phyloP scores from a whole-genome alignment of 2,113 vertebrate genomes.

The Lophotis ruficrista region DNA sequence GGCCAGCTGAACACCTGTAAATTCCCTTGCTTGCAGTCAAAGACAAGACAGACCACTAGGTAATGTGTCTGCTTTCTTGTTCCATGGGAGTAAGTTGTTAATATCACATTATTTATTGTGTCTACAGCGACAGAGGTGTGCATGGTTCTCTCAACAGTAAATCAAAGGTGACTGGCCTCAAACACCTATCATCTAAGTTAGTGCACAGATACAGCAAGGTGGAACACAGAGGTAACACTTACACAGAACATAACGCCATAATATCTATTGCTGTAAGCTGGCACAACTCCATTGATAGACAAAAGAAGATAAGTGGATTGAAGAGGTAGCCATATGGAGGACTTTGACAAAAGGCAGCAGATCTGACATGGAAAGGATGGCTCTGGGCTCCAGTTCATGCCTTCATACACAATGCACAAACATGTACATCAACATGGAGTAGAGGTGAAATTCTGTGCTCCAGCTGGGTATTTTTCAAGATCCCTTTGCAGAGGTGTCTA shows the following conservation, averaged over 20 bases:
- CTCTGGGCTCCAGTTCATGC: background rate
- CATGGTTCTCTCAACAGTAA: background rate
- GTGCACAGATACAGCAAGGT: background rate
- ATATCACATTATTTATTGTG: background rate
- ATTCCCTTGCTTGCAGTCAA: background rate
- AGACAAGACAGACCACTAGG: background rate
- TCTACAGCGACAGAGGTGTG: background rate
- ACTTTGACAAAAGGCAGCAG: background rate
- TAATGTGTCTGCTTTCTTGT: background rate
- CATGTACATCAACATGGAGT: background rate
- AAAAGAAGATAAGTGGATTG: background rate
- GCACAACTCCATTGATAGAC: background rate
- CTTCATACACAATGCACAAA: background rate
- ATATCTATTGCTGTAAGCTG: background rate
- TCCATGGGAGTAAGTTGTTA: background rate
- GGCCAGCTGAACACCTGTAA: slow-evolving; percentile 27
- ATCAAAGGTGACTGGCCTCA: background rate
- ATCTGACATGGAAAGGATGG: background rate
- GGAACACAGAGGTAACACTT: background rate
- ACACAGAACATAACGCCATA: background rate
- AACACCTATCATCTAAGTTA: background rate
- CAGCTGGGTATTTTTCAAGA: background rate
- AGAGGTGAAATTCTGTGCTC: background rate
- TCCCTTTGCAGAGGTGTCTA: background rate
- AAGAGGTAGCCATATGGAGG: background rate